Percentiles rank a stretch among this genome's conserved stretches.
Evolutionary conservation across 2,888 invertebrate genomes (phyloP).

Genomic region (Apantesis nais): DNA sequence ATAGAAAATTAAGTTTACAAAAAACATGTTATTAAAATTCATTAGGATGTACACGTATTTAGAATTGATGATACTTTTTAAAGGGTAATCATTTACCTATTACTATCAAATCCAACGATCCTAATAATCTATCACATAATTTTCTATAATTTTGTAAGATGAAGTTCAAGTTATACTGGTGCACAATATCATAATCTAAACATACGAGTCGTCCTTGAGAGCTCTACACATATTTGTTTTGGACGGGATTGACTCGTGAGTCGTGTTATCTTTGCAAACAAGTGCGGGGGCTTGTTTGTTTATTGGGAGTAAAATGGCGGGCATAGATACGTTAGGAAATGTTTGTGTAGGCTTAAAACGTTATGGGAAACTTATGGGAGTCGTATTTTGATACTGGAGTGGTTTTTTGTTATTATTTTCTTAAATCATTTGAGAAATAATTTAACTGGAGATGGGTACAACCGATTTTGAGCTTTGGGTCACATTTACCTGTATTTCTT

Average conservation of each 20-base stretch:
- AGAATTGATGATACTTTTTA: background rate
- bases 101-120: background rate
- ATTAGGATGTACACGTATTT: too few species aligned
- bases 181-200: conserved; percentile 49
- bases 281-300: conserved; percentile 58
- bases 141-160: background rate
- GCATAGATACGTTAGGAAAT: conserved; percentile 35
- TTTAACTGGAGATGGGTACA: background rate
- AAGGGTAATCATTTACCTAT: background rate
- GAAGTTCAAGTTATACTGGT: conserved; percentile 26
- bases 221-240: conserved; percentile 79
- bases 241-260: conserved; percentile 69
- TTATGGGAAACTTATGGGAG: conserved; percentile 33
- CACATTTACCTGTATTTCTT: too few species aligned
- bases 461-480: background rate
- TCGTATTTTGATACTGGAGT: conserved; percentile 26
- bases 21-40: too few species aligned
- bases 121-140: background rate
- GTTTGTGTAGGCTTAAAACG: conserved; percentile 42
- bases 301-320: conserved; percentile 44
- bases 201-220: conserved; percentile 64
- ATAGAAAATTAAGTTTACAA: too few species aligned
- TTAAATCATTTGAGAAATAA: conserved; percentile 13
- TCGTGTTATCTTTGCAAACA: conserved; percentile 80
- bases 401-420: conserved; percentile 13